Evolutionary conservation across 2,888 invertebrate genomes (phyloP), one percentile per base, ranked within the genome.

Genomic region (Ptilodon capucinus): DNA sequence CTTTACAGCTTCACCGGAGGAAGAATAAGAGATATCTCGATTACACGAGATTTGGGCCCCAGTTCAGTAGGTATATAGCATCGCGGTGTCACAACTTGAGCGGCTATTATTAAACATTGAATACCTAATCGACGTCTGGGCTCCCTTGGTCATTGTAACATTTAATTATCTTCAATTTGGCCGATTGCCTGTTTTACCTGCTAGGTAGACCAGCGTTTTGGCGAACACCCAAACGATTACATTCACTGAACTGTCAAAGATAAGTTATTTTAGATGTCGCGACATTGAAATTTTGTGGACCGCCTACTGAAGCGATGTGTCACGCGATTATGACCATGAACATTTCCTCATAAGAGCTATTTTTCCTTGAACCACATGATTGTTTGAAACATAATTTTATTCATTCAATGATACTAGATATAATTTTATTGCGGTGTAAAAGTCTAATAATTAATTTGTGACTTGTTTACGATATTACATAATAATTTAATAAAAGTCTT

Each of bases 191-290:
- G 69, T 59, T 81, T 82, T 87, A 90, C 89, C 89, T 90, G 89
- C 68, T 85, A 86, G 87, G 87, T 86, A 83, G 79, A 69, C 73
- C 74, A 75, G 69, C 61, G 57, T 68, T 69, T 81, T 89, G 90
- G 89, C 82, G 48, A 35, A 9, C 53, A 42, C 78, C 89, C 90
- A 90, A 87, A 54, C 71, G 84, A 86, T 88, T 85, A 88, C 86
- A 87, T 85, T 85, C 83, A 86, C 82, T 80, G 76, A 85, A 82
- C 86, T 89, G 90, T 89, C 90, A 90, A 89, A 89, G 77, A 86
- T 91, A 89, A 90, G 88, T 89, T 89, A 91, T 91, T 91, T 91
- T 88, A 83, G 86, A 79, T 86, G 78, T 76, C 60, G 66, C 75
- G 90, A 84, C 89, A 88, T 88, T 90, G 90, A 88, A 84, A 82